Evolutionary conservation across 2,797 vertebrate genomes (phyloP).

Genomic region (Hippoglossus hippoglossus): DNA sequence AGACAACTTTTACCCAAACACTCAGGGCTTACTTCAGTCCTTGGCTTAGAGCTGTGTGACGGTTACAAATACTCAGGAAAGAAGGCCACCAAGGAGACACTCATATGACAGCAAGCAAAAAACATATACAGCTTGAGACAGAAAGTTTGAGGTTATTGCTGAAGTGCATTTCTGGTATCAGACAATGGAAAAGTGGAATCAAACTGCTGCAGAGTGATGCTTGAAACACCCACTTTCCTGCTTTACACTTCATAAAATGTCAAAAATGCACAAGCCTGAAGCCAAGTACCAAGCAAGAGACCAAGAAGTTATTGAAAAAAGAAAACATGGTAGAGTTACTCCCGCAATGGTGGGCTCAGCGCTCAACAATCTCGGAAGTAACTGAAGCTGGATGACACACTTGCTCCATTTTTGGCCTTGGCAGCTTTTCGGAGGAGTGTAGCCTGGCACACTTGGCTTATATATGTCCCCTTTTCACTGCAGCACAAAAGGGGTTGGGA

Average conservation of each 20-base stretch:
- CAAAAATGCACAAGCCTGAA: conserved; percentile 27
- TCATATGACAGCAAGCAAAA: background rate
- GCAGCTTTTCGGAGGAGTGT: conserved; percentile 23
- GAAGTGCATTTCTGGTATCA: conserved; percentile 24
- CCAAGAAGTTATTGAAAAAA: conserved; percentile 26
- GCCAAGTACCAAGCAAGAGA: conserved; percentile 33
- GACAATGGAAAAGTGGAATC: conserved; percentile 17
- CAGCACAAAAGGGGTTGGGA: conserved; percentile 26
- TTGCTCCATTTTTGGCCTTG: conserved; percentile 27
- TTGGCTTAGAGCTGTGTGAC: conserved; percentile 12
- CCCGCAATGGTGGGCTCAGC: conserved; percentile 8
- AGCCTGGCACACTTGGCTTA: conserved; percentile 32
- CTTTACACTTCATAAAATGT: conserved; percentile 37
- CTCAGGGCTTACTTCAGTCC: background rate
- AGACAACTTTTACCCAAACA: too few relatives aligned
- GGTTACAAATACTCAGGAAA: conserved; percentile 8
- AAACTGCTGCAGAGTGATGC: conserved; percentile 27
- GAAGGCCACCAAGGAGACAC: conserved; percentile 14
- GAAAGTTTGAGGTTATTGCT: conserved; percentile 13
- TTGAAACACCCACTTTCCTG: conserved; percentile 34
- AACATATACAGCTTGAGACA: background rate
- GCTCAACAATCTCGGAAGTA: conserved; percentile 28
- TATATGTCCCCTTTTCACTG: conserved; percentile 43
- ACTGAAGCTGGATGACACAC: conserved; percentile 42
- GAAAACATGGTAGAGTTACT: conserved; percentile 25